Conservation (phyloP, 2,113 vertebrate species). For the Apus apus region DNA sequence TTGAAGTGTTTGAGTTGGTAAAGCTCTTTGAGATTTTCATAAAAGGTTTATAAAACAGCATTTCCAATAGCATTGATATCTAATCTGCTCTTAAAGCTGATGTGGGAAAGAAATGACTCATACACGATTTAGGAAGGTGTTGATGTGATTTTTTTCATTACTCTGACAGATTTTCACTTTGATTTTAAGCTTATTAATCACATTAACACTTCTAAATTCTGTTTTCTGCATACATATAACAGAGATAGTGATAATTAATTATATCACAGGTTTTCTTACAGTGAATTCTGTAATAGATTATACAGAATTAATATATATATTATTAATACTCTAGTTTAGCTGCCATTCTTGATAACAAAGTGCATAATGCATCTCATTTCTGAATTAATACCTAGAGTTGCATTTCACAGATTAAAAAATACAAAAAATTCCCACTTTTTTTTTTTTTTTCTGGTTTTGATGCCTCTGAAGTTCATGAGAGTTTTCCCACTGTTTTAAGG, state of each 20-base stretch:
- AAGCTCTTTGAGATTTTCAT: neutral
- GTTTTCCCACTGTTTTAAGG: neutral
- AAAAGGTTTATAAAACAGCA: neutral
- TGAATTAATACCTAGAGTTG: neutral
- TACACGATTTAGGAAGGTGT: neutral
- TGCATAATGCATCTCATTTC: neutral
- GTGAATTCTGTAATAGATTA: neutral
- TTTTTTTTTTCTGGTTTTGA: neutral
- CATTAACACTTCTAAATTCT: neutral
- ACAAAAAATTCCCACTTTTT: neutral
- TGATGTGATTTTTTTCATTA: neutral
- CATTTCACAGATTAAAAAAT: neutral
- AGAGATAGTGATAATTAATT: neutral
- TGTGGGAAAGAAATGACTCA: neutral
- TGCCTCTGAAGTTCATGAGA: neutral
- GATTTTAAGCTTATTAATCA: neutral
- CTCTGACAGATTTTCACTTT: neutral
- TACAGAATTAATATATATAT: neutral
- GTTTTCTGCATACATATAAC: neutral
- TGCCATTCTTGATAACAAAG: neutral
- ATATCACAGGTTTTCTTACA: neutral
- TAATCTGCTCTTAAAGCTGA: neutral
- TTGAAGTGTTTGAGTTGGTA: neutral
- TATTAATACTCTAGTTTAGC: neutral
- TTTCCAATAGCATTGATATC: neutral